Percentiles rank a stretch among this genome's conserved stretches.
Evolutionary conservation across 2,888 invertebrate species (phyloP).

Genomic region (Blera fallax): DNA sequence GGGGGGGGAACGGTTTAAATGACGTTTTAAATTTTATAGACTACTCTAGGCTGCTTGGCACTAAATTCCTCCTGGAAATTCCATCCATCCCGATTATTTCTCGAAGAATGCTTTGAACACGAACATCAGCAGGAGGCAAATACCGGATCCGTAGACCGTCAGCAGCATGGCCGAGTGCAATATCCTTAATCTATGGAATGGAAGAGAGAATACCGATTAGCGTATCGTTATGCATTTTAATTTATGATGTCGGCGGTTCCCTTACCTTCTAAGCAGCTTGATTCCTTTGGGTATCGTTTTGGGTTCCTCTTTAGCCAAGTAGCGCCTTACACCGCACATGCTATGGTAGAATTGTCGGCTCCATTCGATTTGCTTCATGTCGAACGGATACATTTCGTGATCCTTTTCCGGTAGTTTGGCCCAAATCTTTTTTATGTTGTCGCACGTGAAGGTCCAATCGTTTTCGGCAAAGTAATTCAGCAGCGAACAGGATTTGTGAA

Average conservation of each 20-base stretch:
- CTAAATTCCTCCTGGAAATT: slow-evolving; percentile 62
- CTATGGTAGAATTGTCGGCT: slow-evolving; percentile 82
- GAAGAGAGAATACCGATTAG: slow-evolving; percentile 10
- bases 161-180: slow-evolving; percentile 76
- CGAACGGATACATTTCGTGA: slow-evolving; percentile 87
- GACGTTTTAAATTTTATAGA: slow-evolving; percentile 35
- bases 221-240: slow-evolving; percentile 11
- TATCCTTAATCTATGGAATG: slow-evolving; percentile 74
- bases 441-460: slow-evolving; percentile 88
- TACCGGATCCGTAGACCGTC: slow-evolving; percentile 71
- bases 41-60: slow-evolving; percentile 67
- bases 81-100: slow-evolving; percentile 55
- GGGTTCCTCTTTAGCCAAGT: slow-evolving; percentile 90
- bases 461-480: slow-evolving; percentile 88
- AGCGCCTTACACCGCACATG: slow-evolving; percentile 88
- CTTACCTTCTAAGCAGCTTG: slow-evolving; percentile 84
- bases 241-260: neutral
- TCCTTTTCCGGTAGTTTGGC: slow-evolving; percentile 80
- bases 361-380: slow-evolving; percentile 89
- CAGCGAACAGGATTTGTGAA: slow-evolving; percentile 89
- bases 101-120: slow-evolving; percentile 70
- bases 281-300: slow-evolving; percentile 86
- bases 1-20: neutral
- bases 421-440: slow-evolving; percentile 83
- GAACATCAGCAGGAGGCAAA: slow-evolving; percentile 67